Evolutionary conservation across 2,113 vertebrate species (phyloP), one percentile per base, ranked within the genome.

Genomic region (Serinus canaria): DNA sequence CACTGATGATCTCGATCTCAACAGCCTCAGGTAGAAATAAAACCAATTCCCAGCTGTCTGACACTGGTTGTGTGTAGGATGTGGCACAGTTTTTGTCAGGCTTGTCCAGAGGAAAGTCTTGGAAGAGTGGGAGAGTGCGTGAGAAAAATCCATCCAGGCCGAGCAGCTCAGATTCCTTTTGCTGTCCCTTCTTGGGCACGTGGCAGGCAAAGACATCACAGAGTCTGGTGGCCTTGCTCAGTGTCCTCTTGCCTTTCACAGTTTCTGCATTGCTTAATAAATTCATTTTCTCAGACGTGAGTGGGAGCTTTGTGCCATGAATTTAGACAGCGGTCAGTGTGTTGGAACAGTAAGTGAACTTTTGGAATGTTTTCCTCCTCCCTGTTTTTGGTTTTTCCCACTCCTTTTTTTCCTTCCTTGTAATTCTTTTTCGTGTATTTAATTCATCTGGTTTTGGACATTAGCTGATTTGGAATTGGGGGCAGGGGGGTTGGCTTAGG

Each of bases 1-100:
- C 97, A 99, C 99, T 0, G 99, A 99, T 39, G 99, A 99, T 95
- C 98, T 99, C 49, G 99, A 99, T 97, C 98, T 99, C 50, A 99
- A 99, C 97, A 99, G 99, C 97, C 99, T 99, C 96, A 99, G 99
- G 99, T 99, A 97, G 74, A 92, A 96, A n/a, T 13, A 56, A 60
- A 78, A 53, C 22, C n/a, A 0, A 1, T 73, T 77, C 62, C 69
- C 79, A 79, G 76, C 85, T 74, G 81, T 13, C 93, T 70, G 55
- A 16, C 15, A 2, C 62, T 79, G 37, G 25, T 27, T 58, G 72
- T 72, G 76, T 87, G 56, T 39, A 14, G 83, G 72, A 75, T 0
- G 3, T 52, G 72, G 41, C 84, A 27, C 31, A 30, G 69, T 49
- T 93, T 77, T 81, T 67, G 41, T 70, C 82, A 33, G 4, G 44